A percentile compares a stretch with the other conserved stretches of the same genome.
Evolutionary conservation across 1,140 invertebrate species (phyloP).

Genomic region (Calephelis nemesis): DNA sequence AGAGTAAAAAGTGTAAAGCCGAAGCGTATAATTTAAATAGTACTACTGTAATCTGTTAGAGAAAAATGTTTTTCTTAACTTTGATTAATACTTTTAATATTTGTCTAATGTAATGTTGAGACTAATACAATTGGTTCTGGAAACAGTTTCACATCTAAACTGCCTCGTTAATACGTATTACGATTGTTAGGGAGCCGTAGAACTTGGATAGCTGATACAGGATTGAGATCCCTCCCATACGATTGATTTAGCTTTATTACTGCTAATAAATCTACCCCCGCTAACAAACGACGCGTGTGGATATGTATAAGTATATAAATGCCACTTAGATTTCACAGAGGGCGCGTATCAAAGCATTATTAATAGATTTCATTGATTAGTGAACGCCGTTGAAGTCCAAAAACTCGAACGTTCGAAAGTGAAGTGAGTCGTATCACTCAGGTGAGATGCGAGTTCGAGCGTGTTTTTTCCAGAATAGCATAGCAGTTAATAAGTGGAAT

Average conservation of each 20-base stretch:
- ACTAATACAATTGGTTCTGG: slow-evolving; percentile 7
- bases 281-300: slow-evolving; percentile 6
- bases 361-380: neutral
- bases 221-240: slow-evolving; percentile 46
- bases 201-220: slow-evolving; percentile 43
- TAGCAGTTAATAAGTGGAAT: too few species aligned
- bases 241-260: slow-evolving; percentile 69
- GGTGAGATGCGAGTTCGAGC: too few species aligned
- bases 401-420: too few species aligned
- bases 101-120: slow-evolving; percentile 2
- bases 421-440: too few species aligned
- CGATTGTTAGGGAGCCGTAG: slow-evolving; percentile 36
- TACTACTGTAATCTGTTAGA: too few species aligned
- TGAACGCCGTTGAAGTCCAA: too few species aligned
- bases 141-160: slow-evolving; percentile 2
- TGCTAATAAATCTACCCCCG: slow-evolving; percentile 53
- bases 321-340: neutral
- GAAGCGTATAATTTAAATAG: too few species aligned
- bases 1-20: too few species aligned
- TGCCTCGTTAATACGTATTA: slow-evolving; percentile 48
- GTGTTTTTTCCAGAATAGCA: too few species aligned
- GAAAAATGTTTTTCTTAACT: too few species aligned
- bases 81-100: neutral
- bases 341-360: neutral
- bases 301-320: slow-evolving; percentile 5